phyloP scores from a whole-genome alignment of 1,140 invertebrate species.

The Drosophila busckii region DNA sequence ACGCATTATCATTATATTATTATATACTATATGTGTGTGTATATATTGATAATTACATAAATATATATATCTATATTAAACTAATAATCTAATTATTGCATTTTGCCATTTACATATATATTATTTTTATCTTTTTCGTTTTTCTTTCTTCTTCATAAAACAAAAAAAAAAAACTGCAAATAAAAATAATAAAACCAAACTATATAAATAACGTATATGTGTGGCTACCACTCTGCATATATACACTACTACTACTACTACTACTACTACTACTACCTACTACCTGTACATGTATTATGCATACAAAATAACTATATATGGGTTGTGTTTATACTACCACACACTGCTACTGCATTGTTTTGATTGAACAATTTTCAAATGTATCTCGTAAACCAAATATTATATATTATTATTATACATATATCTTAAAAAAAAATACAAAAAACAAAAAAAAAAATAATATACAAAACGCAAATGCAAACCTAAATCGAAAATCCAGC shows the following conservation, averaged over 20 bases:
- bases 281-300: slow-evolving; percentile 78
- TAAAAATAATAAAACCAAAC: slow-evolving; percentile 63
- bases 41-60: slow-evolving; percentile 69
- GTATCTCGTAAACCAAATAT: slow-evolving; percentile 73
- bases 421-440: slow-evolving; percentile 60
- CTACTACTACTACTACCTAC: slow-evolving; percentile 60
- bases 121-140: slow-evolving; percentile 78
- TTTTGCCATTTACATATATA: slow-evolving; percentile 79
- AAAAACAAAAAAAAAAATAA: slow-evolving; percentile 48
- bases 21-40: slow-evolving; percentile 63
- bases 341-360: slow-evolving; percentile 77
- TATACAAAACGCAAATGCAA: slow-evolving; percentile 44
- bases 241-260: slow-evolving; percentile 62
- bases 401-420: slow-evolving; percentile 48
- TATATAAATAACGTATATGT: slow-evolving; percentile 78
- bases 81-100: slow-evolving; percentile 78
- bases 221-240: slow-evolving; percentile 75
- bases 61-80: slow-evolving; percentile 75
- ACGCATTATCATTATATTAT: slow-evolving; percentile 49
- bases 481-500: slow-evolving; percentile 72
- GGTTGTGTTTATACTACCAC: slow-evolving; percentile 78
- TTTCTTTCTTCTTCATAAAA: slow-evolving; percentile 79
- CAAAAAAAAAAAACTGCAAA: slow-evolving; percentile 73
- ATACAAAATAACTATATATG: slow-evolving; percentile 78
- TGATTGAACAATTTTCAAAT: slow-evolving; percentile 76